Conservation (phyloP, 2,113 vertebrate genomes). For the Peromyscus californicus region DNA sequence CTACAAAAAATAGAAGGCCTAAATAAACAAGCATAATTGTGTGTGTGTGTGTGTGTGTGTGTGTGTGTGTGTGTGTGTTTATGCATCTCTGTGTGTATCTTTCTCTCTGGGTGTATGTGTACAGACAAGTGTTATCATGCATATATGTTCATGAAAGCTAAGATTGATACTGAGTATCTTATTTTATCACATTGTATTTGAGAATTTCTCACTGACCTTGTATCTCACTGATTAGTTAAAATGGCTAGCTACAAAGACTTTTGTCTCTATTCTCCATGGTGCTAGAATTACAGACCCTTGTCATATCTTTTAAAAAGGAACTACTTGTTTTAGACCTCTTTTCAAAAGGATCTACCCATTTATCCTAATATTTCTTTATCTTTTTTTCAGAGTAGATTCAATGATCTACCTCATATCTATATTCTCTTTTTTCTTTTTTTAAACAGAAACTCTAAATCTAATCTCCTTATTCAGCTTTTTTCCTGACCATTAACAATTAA, state of each 20-base stretch:
- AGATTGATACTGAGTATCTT: neutral
- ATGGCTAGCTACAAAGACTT: neutral
- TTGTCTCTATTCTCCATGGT: neutral
- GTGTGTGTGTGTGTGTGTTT: neutral
- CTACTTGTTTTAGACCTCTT: no score
- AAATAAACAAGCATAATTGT: neutral
- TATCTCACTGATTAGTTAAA: neutral
- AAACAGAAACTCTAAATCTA: no score
- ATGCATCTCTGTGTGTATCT: neutral
- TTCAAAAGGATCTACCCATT: no score
- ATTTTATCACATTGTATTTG: neutral
- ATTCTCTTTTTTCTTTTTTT: no score
- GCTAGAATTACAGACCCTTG: neutral
- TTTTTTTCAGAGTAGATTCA: no score
- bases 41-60: neutral
- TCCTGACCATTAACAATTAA: no score
- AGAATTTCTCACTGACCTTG: neutral
- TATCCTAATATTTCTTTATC: no score
- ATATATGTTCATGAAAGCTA: neutral
- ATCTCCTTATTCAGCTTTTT: no score
- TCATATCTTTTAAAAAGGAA: no score
- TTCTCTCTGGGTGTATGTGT: neutral
- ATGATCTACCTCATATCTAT: no score
- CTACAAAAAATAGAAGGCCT: neutral
- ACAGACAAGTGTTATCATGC: neutral